Evolutionary conservation across 2,888 invertebrate genomes (phyloP).

Genomic region (Boloria selene): DNA sequence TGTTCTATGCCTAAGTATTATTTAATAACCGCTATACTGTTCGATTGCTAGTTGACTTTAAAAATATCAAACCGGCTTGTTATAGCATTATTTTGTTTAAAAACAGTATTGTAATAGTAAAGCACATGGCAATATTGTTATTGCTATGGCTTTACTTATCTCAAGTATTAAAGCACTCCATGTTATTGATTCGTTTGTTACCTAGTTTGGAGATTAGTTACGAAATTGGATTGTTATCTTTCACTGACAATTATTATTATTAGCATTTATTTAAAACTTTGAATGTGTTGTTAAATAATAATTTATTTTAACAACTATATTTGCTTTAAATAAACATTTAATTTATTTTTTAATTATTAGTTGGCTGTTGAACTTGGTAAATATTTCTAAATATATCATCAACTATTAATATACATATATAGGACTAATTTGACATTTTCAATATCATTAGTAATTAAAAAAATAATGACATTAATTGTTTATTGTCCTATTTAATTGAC

Average conservation of each 20-base stretch:
- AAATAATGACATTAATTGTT: not conserved
- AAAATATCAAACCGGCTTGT: no score
- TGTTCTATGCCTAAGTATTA: not conserved
- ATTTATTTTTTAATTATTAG: conserved; percentile 1
- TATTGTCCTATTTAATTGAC: no score
- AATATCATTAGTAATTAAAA: not conserved
- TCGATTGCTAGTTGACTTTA: no score
- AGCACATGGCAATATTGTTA: conserved; percentile 22
- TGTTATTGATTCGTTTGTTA: not conserved
- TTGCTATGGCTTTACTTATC: conserved; percentile 14
- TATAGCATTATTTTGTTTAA: no score
- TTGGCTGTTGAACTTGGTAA: not conserved
- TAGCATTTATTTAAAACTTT: not conserved
- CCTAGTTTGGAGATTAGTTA: no score
- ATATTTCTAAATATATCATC: no score
- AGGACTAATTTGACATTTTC: not conserved
- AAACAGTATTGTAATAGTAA: conserved; percentile 1
- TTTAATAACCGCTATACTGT: not conserved
- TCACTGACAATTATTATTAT: not conserved
- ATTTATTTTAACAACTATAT: conserved; percentile 7
- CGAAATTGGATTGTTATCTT: no score
- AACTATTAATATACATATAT: not conserved
- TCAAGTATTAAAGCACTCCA: not conserved
- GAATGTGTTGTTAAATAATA: conserved; percentile 8
- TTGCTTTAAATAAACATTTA: not conserved